Base-by-base conservation (phyloP, 2,797 vertebrate species). In the Calcarius lapponicus region DNA sequence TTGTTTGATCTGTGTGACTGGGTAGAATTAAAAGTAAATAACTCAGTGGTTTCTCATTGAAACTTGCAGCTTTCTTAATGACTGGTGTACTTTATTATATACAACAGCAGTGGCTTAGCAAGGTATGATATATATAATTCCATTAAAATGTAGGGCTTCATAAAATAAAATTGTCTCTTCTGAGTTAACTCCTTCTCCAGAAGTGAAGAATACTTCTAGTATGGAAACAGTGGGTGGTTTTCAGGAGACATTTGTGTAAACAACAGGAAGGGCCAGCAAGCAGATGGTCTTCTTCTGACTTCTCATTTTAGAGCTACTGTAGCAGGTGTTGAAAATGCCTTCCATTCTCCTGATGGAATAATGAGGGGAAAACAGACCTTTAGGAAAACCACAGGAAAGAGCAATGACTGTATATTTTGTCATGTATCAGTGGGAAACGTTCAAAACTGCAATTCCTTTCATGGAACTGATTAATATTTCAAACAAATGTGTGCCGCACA, bases 311-410 rank as follows among this genome's bases (percentile, higher is more conserved):
- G 71, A 96, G 95, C 92, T 96, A 90, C 95, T 61, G 96, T 92
- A 96, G 67, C 91, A 97, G 96, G 97, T 96, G 94, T 92, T 97
- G 95, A 97, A 96, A 97, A 81, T 11, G 36, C 90, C 54, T 93
- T 96, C 88, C 64, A 91, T 71, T 73, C 87, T 92, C 42, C 84
- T 86, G 43, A 80, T 88, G 90, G 67, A 92, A 95, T 92, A 97
- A 94, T 58, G 43, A 83, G 75, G 70, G 72, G 58, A 43, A 95
- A 96, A 79, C 48, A 85, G 58, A 48, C 45, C 64, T 90, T 69
- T 78, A 73, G 95, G 76, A 96, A 97, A 97, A 96, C 87, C 93
- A 79, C 84, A 97, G 90, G 79, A 89, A 95, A 97, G 94, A 95
- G n/a, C 87, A 97, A 95, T 66, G 75, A 54, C 80, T 88, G n/a